Percentiles rank a stretch among this genome's conserved stretches.
phyloP scores from a whole-genome alignment of 2,113 vertebrate genomes.

The Eretmochelys imbricata region DNA sequence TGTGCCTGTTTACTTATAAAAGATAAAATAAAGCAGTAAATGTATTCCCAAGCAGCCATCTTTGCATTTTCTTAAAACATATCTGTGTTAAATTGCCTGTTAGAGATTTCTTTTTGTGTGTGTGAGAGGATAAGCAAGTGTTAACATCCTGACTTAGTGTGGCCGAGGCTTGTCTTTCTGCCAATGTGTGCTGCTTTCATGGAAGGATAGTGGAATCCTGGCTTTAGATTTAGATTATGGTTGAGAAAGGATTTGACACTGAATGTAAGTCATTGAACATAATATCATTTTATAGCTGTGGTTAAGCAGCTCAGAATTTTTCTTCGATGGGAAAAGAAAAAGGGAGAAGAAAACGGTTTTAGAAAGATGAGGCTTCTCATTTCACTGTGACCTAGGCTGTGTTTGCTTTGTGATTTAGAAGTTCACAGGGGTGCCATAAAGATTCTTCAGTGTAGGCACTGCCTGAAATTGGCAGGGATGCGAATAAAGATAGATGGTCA shows the following conservation, averaged over 20 bases:
- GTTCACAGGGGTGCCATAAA: not conserved
- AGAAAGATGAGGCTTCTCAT: not conserved
- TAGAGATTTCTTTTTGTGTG: not conserved
- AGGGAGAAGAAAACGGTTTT: not conserved
- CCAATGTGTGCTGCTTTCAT: not conserved
- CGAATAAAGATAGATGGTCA: not conserved
- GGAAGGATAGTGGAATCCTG: not conserved
- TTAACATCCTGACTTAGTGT: not conserved
- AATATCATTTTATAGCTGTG: slow-evolving; percentile 52
- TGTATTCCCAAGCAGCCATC: not conserved
- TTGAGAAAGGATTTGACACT: not conserved
- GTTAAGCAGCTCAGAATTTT: slow-evolving; percentile 43
- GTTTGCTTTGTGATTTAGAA: not conserved
- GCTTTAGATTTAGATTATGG: slow-evolving; percentile 33
- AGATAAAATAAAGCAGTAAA: not conserved
- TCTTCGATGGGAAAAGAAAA: not conserved
- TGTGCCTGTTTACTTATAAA: not conserved
- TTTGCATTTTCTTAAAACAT: not conserved
- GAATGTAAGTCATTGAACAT: slow-evolving; percentile 1
- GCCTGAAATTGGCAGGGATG: not conserved
- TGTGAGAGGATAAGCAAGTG: not conserved
- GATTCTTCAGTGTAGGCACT: not conserved
- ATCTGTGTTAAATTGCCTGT: not conserved
- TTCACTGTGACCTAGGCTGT: not conserved
- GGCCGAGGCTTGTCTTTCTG: not conserved